Conservation (phyloP, 2,797 vertebrate genomes). For the Amblyopsis hoosieri region DNA sequence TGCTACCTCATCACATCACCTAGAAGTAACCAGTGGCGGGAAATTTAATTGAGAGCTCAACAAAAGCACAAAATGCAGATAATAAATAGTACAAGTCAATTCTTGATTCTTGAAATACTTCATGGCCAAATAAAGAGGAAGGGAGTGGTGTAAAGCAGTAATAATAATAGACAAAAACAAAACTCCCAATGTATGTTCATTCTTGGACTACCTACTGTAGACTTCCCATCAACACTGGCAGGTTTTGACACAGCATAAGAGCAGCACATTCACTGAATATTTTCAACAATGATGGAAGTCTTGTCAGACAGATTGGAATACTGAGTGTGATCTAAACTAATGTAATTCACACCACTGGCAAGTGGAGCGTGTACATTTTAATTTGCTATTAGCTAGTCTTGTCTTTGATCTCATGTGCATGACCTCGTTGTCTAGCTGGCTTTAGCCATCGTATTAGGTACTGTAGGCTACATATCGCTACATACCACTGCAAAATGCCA, state of each 20-base stretch:
- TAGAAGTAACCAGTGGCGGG: background rate
- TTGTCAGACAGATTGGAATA: too few species aligned
- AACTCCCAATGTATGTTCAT: background rate
- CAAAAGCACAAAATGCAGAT: background rate
- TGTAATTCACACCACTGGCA: too few species aligned
- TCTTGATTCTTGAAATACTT: background rate
- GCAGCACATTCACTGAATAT: background rate
- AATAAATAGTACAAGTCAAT: background rate
- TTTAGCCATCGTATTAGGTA: too few species aligned
- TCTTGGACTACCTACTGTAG: constrained; percentile 16
- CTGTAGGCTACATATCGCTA: too few species aligned
- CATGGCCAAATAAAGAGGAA: constrained; percentile 11
- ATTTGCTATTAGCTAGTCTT: too few species aligned
- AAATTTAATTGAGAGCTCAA: background rate
- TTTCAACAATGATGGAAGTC: too few species aligned
- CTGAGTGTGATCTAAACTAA: too few species aligned
- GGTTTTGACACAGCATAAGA: constrained; percentile 21
- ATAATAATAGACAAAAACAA: background rate
- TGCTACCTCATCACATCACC: background rate
- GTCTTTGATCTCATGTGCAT: too few species aligned
- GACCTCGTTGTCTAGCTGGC: too few species aligned
- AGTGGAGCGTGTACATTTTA: too few species aligned
- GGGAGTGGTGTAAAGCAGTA: background rate
- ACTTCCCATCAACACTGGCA: background rate
- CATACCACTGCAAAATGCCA: too few species aligned